These are phyloP conservation scores for Psittacula derbiana DNA, from an alignment of 2,797 vertebrate species.

Conservation along the genomic window DNA sequence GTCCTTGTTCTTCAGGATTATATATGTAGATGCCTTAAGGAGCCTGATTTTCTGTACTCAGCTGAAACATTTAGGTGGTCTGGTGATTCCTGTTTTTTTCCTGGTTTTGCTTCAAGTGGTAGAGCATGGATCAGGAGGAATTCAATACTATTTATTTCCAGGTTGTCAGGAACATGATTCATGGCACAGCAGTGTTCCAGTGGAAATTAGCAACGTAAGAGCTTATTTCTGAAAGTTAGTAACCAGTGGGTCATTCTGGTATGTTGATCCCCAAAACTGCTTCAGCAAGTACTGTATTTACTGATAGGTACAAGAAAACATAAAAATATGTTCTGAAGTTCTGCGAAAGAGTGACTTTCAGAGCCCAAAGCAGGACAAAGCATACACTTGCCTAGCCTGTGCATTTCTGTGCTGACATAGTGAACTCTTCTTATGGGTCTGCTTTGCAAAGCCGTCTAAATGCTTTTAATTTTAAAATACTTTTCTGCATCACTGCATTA, in stretches of 20 bases:
- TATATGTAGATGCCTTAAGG: not conserved
- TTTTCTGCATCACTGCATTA: not conserved
- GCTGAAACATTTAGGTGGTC: not conserved
- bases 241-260: rapidly evolving
- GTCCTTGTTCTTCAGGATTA: not conserved
- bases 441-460: not conserved
- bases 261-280: not conserved
- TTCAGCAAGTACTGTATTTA: not conserved
- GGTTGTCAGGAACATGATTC: not conserved
- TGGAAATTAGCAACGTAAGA: not conserved
- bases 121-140: not conserved
- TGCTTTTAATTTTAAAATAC: not conserved
- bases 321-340: not conserved
- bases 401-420: not conserved
- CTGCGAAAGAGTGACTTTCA: not conserved
- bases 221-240: not conserved
- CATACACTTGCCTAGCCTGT: not conserved
- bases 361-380: not conserved
- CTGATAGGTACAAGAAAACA: not conserved
- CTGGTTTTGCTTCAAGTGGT: not conserved
- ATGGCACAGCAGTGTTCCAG: not conserved
- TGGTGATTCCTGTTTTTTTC: not conserved
- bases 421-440: not conserved
- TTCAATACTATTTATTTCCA: not conserved
- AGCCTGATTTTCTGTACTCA: not conserved